phyloP scores from a whole-genome alignment of 2,797 vertebrate species.

The Pithecia hirsuta region DNA sequence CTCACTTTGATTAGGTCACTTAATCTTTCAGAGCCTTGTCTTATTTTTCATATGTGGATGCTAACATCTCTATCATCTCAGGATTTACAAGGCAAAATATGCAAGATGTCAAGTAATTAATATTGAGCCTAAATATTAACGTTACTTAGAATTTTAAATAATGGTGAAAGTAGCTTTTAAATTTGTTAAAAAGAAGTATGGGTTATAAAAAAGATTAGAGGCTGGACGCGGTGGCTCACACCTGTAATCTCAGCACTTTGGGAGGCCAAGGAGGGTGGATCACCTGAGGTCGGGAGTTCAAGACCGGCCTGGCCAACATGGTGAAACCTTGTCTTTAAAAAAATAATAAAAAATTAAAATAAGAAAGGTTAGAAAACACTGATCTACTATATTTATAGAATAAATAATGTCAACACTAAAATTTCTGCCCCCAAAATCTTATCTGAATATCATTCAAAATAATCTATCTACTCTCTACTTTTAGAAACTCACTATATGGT shows the following conservation, averaged over 20 bases:
- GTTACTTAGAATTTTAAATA: slow-evolving; percentile 37
- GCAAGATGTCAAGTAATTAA: not conserved
- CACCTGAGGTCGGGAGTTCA: too few relatives aligned
- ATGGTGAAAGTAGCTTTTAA: not conserved
- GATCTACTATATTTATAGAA: not conserved
- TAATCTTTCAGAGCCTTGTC: not conserved
- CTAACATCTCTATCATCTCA: not conserved
- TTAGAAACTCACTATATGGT: slow-evolving; percentile 30
- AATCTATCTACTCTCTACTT: not conserved
- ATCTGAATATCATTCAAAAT: slow-evolving; percentile 29
- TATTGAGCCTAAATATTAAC: not conserved
- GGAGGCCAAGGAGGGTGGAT: too few relatives aligned
- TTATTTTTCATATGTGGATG: slow-evolving; percentile 21
- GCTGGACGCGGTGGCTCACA: too few relatives aligned
- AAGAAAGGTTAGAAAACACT: not conserved
- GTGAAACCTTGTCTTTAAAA: too few relatives aligned
- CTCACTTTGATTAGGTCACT: slow-evolving; percentile 1
- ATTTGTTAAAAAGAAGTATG: slow-evolving; percentile 41
- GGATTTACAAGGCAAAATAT: slow-evolving; percentile 22
- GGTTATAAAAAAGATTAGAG: slow-evolving; percentile 3
- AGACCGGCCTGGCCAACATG: too few relatives aligned
- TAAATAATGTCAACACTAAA: not conserved
- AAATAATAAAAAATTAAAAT: not conserved
- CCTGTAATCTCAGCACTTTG: too few relatives aligned
- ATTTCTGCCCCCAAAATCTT: not conserved